Evolutionary conservation across 2,797 vertebrate genomes (phyloP), one percentile per base, ranked within the genome.

Genomic region (Menidia menidia): DNA sequence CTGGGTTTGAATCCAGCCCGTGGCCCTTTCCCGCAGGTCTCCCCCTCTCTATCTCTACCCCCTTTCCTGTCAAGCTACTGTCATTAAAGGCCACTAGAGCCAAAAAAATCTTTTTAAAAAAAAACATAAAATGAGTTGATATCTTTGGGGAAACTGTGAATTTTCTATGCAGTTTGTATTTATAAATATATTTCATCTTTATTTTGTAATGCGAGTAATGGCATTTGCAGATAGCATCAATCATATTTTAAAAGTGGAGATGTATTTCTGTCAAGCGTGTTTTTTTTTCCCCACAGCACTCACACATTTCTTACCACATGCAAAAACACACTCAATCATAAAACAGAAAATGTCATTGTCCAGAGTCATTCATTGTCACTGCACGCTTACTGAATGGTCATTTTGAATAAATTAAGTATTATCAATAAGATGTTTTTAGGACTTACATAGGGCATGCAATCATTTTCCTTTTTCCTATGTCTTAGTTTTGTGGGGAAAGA

Each of bases 381-480:
- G 90, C 90, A 89, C 87, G 89, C 85, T 88, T 77, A 82, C 81
- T 70, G 87, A 91, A 81, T 89, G 88, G 87, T 89, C 86, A 63
- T 80, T 87, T 84, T 88, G 80, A 81, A 60, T 70, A 71, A 62
- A 78, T 85, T 53, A 78, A 80, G 75, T 78, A 75, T 65, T 69
- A 73, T 76, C 87, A 85, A 81, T 73, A 71, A 84, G 70, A 72
- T 76, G 84, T 77, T 76, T 87, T 83, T 60, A 88, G 86, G 85
- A 79, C 82, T 87, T 81, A 90, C 67, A 60, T 61, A 81, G 84
- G 90, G 87, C 92, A 92, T 92, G 92, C 87, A 87, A 86, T 88
- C 62, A 70, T 84, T 82, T 78, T 77, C 9, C 25, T 25, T 69
- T 75, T 81, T 73, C 80, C 50, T 70, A 61, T 47, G 31, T 85